Evolutionary conservation across 2,888 invertebrate species (phyloP), one percentile per base, ranked within the genome.

Genomic region (Zele albiditarsus): DNA sequence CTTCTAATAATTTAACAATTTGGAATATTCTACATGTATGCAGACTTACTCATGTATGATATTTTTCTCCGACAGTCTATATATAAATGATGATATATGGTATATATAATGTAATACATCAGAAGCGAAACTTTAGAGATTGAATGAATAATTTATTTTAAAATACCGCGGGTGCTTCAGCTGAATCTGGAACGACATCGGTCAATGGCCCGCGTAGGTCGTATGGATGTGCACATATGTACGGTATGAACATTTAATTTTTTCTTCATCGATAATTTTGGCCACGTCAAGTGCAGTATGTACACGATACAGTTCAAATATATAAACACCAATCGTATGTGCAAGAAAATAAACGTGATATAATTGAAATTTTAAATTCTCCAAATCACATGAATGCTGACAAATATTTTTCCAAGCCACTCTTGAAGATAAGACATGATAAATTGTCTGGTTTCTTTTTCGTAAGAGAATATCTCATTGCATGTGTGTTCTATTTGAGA

Each of bases 151-250:
- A 53, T 53, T 53, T 53, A 53, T 53, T n/a, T 5, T 53, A 53
- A 53, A 53, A 53, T 53, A 53, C 53, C 53, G 53, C 53, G 53
- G 20, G 53, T 53, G 53, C 53, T 53, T 53, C 20, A 53, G 53
- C 84, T 82, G 87, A 88, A 88, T 87, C 87, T 87, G 87, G 88
- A 88, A 88, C 88, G 82, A 80, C 81, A 79, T 82, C 84, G 87
- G 87, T 87, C 88, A 80, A 86, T 87, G 87, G 83, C 86, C 87
- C 28, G 27, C 25, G 38, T 60, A 38, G 38, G 14, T 38, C 6
- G 25, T 57, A 42, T 27, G 58, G 16, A 53, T 57, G 49, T 69
- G 49, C 49, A 68, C 49, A 68, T 57, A 57, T 69, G 31, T 57
- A 69, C n/a, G n/a, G 20, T 53, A 53, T 53, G 20, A 23, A 69